These are phyloP conservation scores for Lottia scabra DNA, from an alignment of 2,888 invertebrate genomes.

Conservation along the genomic window DNA sequence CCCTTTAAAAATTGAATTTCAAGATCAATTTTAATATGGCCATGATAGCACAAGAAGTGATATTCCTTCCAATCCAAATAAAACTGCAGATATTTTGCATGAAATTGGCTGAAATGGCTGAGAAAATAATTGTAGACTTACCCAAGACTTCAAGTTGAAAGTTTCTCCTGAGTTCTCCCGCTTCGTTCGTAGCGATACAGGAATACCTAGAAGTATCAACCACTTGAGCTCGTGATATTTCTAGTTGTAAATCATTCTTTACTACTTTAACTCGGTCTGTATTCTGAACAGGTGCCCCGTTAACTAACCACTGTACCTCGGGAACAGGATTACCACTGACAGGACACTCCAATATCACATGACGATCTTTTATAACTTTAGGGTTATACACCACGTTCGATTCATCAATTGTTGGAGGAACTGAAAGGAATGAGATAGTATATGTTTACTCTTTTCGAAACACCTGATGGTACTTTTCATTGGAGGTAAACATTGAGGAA, in stretches of 20 bases:
- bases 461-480: too few relatives aligned
- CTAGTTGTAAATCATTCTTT: slow-evolving; percentile 47
- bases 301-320: slow-evolving; percentile 63
- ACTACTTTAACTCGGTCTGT: slow-evolving; percentile 30
- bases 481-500: too few relatives aligned
- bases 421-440: slow-evolving; percentile 35
- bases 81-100: too few relatives aligned
- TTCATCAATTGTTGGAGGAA: slow-evolving; percentile 62
- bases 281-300: slow-evolving; percentile 39
- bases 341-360: slow-evolving; percentile 69
- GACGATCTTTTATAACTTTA: slow-evolving; percentile 60
- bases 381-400: slow-evolving; percentile 64
- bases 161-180: slow-evolving; percentile 67
- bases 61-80: too few relatives aligned
- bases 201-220: slow-evolving; percentile 69
- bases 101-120: too few relatives aligned
- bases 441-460: too few relatives aligned
- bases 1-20: too few relatives aligned
- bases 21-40: too few relatives aligned
- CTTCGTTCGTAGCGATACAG: slow-evolving; percentile 71
- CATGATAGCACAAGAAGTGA: too few relatives aligned
- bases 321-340: slow-evolving; percentile 70
- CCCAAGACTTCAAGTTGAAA: slow-evolving; percentile 65
- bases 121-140: slow-evolving; percentile 27
- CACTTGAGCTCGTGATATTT: slow-evolving; percentile 53